Percentiles rank a stretch among this genome's conserved stretches.
phyloP scores from a whole-genome alignment of 2,888 invertebrate genomes.

The Cheilosia grossa region DNA sequence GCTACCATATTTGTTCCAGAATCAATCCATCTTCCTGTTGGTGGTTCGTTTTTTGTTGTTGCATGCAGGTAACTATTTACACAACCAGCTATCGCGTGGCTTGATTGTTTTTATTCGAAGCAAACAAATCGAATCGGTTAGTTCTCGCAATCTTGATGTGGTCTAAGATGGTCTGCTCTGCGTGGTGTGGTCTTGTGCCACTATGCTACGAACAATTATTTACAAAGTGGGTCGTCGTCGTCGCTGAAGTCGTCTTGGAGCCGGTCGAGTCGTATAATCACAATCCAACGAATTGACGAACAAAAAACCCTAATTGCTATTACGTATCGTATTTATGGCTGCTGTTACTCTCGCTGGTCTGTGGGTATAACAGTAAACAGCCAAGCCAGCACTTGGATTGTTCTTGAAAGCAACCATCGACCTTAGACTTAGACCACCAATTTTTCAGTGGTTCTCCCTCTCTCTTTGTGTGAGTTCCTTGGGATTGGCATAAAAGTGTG shows the following conservation, averaged over 20 bases:
- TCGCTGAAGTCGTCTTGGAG: slow-evolving; percentile 22
- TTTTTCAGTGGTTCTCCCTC: slow-evolving; percentile 15
- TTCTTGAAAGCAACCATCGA: slow-evolving; percentile 22
- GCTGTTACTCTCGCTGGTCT: slow-evolving; percentile 41
- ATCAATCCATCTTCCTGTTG: slow-evolving; percentile 58
- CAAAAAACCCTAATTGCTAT: slow-evolving; percentile 54
- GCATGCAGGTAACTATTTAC: background rate
- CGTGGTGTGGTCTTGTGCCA: slow-evolving; percentile 38
- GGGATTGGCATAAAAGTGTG: background rate
- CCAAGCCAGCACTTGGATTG: slow-evolving; percentile 1
- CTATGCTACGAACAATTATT: slow-evolving; percentile 28
- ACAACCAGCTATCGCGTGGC: slow-evolving; percentile 1
- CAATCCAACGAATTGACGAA: slow-evolving; percentile 39
- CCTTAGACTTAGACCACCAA: slow-evolving; percentile 18
- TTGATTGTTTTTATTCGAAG: slow-evolving; percentile 22
- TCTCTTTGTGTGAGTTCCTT: background rate
- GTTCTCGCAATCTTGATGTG: slow-evolving; percentile 36
- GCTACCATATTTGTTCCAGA: slow-evolving; percentile 52
- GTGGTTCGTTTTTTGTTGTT: background rate
- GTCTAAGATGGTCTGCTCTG: slow-evolving; percentile 18
- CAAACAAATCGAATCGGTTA: slow-evolving; percentile 58
- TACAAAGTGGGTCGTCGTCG: slow-evolving; percentile 50
- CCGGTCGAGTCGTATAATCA: background rate
- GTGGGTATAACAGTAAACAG: slow-evolving; percentile 29
- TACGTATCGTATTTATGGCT: slow-evolving; percentile 36